phyloP scores from a whole-genome alignment of 1,140 invertebrate genomes.

The Atopsyche davidsoni region DNA sequence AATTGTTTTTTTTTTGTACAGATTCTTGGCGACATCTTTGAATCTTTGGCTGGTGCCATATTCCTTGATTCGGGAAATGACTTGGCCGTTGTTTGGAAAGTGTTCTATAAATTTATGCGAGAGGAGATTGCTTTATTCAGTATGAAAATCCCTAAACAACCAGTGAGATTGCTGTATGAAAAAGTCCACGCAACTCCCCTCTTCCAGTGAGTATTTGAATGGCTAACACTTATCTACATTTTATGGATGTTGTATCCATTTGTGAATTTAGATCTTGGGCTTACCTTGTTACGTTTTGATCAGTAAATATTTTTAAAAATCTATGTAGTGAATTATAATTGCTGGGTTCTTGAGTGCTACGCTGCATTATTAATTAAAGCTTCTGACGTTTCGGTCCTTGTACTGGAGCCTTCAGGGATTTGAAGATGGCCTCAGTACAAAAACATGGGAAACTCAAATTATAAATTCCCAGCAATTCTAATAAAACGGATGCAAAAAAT shows the following conservation, averaged over 20 bases:
- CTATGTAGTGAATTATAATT: constrained; percentile 29
- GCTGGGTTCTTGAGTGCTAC: too few species aligned
- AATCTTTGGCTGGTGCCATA: constrained; percentile 87
- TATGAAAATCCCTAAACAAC: constrained; percentile 80
- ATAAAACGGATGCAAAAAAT: too few species aligned
- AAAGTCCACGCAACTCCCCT: constrained; percentile 51
- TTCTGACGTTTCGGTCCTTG: too few species aligned
- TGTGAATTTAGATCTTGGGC: not conserved
- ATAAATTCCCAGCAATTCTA: too few species aligned
- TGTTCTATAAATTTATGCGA: constrained; percentile 71
- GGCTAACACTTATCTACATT: not conserved
- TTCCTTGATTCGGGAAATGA: constrained; percentile 80
- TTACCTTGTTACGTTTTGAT: not conserved
- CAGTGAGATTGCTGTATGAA: constrained; percentile 80
- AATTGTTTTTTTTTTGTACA: constrained; percentile 18
- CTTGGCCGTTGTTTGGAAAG: constrained; percentile 74
- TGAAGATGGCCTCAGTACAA: too few species aligned
- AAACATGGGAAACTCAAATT: too few species aligned
- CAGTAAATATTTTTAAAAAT: not conserved
- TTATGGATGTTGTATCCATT: not conserved
- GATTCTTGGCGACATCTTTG: constrained; percentile 86
- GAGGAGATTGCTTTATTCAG: constrained; percentile 72
- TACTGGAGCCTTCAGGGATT: too few species aligned
- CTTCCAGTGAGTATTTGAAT: constrained; percentile 51
- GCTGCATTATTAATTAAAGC: too few species aligned